Evolutionary conservation across 2,113 vertebrate genomes (phyloP), one percentile per base, ranked within the genome.

Genomic region (Redunca redunca): DNA sequence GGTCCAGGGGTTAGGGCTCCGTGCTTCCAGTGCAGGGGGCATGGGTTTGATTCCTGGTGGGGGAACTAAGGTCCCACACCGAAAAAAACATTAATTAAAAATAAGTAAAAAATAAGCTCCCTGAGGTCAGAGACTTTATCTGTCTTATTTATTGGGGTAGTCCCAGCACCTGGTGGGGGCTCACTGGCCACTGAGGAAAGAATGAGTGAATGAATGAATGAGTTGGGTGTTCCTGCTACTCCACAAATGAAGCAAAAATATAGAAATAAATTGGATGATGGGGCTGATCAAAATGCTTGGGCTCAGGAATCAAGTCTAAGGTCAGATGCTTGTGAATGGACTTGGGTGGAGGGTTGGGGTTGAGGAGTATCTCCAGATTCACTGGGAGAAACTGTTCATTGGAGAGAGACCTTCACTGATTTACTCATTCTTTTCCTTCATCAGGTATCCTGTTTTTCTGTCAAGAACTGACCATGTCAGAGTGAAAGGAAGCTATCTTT

Each of bases 331-430:
- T 11, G 7, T 33, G 7, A 52, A 81, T 86, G 57, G 74, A 33
- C 71, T 36, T 6, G 50, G 55, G 53, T 8, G 21, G 5, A 21
- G 33, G 23, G 0, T 12, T 6, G 25, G 33, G 6, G 17, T 11
- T 36, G n/a, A 40, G 23, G 11, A 28, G 14, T 3, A 11, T 74
- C 28, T 93, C 62, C 50, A 62, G 10, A 26, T 21, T 36, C 25
- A 14, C 3, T 8, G 55, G 57, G 81, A 78, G 84, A 91, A 36
- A 13, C 60, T 33, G 60, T 26, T 53, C 12, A n/a, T 1, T 52
- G 67, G 46, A 19, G 19, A 6, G 3, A 28, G 58, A 8, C 46
- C 15, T 11, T 36, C n/a, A 23, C 1, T 25, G 25, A 21, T 15
- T 50, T 7, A 46, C 28, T 53, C 13, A 2, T 17, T 55, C 43